Percentiles rank a stretch among this genome's conserved stretches.
phyloP scores from a whole-genome alignment of 1,140 invertebrate species.

The Drosophila santomea region DNA sequence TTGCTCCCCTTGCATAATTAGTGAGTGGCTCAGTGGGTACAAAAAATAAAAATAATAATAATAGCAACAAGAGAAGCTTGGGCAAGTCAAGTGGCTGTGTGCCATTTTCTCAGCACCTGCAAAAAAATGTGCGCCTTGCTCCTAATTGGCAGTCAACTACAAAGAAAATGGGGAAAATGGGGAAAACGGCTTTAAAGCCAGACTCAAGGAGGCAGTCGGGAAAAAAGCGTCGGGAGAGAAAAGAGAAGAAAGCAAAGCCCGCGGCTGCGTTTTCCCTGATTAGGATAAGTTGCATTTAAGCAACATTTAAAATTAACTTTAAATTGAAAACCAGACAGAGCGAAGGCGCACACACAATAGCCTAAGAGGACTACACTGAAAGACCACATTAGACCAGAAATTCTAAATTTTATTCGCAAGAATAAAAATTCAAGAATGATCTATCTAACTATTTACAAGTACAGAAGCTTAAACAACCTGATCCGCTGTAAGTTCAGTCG shows the following conservation, averaged over 20 bases:
- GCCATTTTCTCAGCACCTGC: slow-evolving; percentile 70
- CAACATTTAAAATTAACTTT: slow-evolving; percentile 55
- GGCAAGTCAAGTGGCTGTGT: slow-evolving; percentile 78
- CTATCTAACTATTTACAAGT: too few species aligned
- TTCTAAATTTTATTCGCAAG: too few species aligned
- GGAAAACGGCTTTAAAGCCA: slow-evolving; percentile 44
- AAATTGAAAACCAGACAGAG: slow-evolving; percentile 50
- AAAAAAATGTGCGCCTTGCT: slow-evolving; percentile 47
- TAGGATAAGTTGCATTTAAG: slow-evolving; percentile 59
- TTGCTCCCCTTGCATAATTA: slow-evolving; percentile 71
- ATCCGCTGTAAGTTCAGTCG: rapidly evolving
- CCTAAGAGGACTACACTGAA: not conserved
- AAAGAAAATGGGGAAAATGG: slow-evolving; percentile 44
- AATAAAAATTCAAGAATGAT: too few species aligned
- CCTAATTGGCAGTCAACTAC: slow-evolving; percentile 62
- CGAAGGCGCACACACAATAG: not conserved
- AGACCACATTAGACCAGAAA: too few species aligned
- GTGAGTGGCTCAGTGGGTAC: slow-evolving; percentile 74
- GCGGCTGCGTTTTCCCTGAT: slow-evolving; percentile 34
- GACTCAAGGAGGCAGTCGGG: not conserved
- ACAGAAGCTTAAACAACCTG: too few species aligned
- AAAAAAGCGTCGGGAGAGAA: not conserved
- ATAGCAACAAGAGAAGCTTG: slow-evolving; percentile 36
- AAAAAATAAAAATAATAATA: slow-evolving; percentile 27
- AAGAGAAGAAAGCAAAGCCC: not conserved